A percentile compares a stretch with the other conserved stretches of the same genome.
Conservation (phyloP, 2,113 vertebrate genomes). For the Ceyx cyanopectus region DNA sequence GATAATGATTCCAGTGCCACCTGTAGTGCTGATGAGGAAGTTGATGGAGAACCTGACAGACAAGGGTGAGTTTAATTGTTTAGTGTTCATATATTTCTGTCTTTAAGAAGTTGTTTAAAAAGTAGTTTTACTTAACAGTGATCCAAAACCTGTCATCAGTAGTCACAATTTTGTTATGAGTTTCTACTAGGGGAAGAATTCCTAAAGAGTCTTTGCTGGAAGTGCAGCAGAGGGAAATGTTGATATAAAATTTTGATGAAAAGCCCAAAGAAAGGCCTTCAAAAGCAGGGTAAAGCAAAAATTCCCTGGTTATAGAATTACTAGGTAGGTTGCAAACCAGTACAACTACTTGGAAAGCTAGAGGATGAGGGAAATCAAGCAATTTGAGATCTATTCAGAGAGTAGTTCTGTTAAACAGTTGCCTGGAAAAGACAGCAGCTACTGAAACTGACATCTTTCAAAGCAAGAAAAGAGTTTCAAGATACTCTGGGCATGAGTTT, state of each 20-base stretch:
- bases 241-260: neutral
- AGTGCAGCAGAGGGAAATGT: neutral
- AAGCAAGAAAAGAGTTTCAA: neutral
- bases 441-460: neutral
- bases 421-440: neutral
- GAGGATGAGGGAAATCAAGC: neutral
- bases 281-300: neutral
- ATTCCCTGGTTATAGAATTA: neutral
- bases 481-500: neutral
- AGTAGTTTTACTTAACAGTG: neutral
- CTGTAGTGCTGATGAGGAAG: constrained; percentile 97
- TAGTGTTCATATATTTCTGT: neutral
- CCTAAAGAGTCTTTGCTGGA: neutral
- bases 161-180: neutral
- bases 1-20: constrained; percentile 98
- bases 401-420: neutral
- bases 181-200: neutral
- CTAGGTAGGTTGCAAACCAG: neutral
- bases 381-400: neutral
- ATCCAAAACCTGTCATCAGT: neutral
- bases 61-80: constrained; percentile 80
- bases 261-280: neutral
- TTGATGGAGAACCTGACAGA: constrained; percentile 91
- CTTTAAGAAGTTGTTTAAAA: neutral
- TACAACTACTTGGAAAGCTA: neutral